Evolutionary conservation across 2,888 invertebrate species (phyloP), one percentile per base, ranked within the genome.

Genomic region (Salpingus planirostris): DNA sequence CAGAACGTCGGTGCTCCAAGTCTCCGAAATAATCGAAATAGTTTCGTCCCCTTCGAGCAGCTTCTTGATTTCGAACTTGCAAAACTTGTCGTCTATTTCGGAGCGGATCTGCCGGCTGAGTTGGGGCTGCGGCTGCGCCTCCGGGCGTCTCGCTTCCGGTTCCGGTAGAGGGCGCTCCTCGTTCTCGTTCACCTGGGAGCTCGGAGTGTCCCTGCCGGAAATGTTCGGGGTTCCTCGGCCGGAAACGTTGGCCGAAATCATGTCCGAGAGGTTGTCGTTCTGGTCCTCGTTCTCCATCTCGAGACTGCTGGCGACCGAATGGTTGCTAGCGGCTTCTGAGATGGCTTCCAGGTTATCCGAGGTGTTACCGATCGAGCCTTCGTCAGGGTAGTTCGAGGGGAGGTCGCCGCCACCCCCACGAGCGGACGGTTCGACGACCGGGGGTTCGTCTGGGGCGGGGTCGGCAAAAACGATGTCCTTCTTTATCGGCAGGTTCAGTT

Each of bases 1-100:
- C 33, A 96, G 66, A 26, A 97, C 97, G 65, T 97, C 97, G 1
- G 97, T 97, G 47, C 93, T 93, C 97, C 97, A 97, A 1, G 95
- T 95, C 62, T 98, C 97, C 26, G 93, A 93, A 49, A 97, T 93
- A 55, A 96, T 81, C 21, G 95, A 96, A 49, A 93, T 84, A 1
- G 93, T 93, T 66, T 97, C 97, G 62, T 96, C 96, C 2, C 87
- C 61, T 65, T 76, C 76, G 46, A 76, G 59, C 31, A 80, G 61
- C 55, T 80, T 80, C 66, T 87, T 91, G 18, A 97, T 89, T 61
- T 95, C 95, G 64, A 97, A 97, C 67, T 96, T 95, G 62, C 96
- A 95, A 70, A 97, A 97, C 61, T 95, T 92, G 51, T 97, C 97
- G 51, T 96, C 95, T 36, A 97, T 91, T 54, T 97, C 96, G 34